Base-by-base conservation (phyloP, 1,140 invertebrate species). In the Holcopasites calliopsidis region DNA sequence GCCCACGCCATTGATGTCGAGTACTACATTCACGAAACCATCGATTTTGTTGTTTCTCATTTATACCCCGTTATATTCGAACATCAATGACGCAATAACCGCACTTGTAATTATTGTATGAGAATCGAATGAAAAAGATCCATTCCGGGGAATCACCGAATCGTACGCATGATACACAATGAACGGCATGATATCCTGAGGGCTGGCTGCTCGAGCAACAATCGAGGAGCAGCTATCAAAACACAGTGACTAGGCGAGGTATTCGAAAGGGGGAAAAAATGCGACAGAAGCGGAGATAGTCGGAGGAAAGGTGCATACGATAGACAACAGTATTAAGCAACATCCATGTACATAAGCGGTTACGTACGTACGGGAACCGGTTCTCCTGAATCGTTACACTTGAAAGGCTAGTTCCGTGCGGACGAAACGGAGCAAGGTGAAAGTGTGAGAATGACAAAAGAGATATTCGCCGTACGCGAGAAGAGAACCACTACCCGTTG, bases 391-490 rank as follows among this genome's bases (percentile, higher is more conserved):
- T 81, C 58, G 60, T 74, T 64, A 54, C 28, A 42, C 57, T 69
- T 66, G 69, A 70, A 66, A 81, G 71, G 64, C 70, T 65, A 49
- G 38, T 74, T 57, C 47, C 72, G 57, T 52, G 75, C 35, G 21
- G 44, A 28, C 50, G 55, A 66, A 61, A 61, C 49, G 21, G 40
- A 58, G 31, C 35, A 47, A 77, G 69, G 76, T 81, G 79, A 81
- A 81, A 81, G 79, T 79, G 16, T 18, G 44, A 65, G 78, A 64
- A 75, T 81, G 64, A 68, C 47, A 50, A 70, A 65, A 70, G 72
- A 69, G 52, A 79, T 33, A 57, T 55, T 33, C 16, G 5, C 5
- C n/a, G 13, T 23, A 35, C 10, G 7, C n/a, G 13, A 23, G 28
- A 40, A 18, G 16, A 49, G 13, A 44, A 65, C 42, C n/a, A 50